A percentile compares a stretch with the other conserved stretches of the same genome.
phyloP scores from a whole-genome alignment of 2,888 invertebrate species.

The Clostera curtula region DNA sequence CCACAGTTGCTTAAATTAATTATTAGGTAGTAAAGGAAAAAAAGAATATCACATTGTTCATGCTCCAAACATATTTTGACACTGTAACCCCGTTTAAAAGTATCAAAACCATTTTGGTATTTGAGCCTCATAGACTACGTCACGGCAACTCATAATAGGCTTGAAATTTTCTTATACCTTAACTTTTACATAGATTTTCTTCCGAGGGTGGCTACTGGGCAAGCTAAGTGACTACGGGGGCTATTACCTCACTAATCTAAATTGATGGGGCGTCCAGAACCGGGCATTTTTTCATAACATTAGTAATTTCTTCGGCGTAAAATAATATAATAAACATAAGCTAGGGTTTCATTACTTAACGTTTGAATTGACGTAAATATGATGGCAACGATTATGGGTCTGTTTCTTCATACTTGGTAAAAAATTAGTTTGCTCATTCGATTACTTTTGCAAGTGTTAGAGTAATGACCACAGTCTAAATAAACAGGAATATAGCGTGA shows the following conservation, averaged over 20 bases:
- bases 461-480: too few relatives aligned
- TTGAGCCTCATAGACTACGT: conserved; percentile 27
- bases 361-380: conserved; percentile 41
- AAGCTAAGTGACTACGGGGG: conserved; percentile 37
- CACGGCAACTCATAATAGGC: conserved; percentile 61
- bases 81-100: conserved; percentile 16
- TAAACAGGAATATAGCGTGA: too few relatives aligned
- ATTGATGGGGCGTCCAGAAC: conserved; percentile 71
- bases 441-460: conserved; percentile 7
- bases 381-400: conserved; percentile 36
- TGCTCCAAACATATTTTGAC: too few relatives aligned
- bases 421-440: conserved; percentile 30
- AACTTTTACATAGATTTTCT: conserved; percentile 69
- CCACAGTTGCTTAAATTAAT: too few relatives aligned
- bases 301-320: conserved; percentile 69
- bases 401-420: conserved; percentile 31
- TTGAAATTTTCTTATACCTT: conserved; percentile 68
- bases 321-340: conserved; percentile 66
- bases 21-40: too few relatives aligned
- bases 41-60: too few relatives aligned
- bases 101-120: conserved; percentile 43
- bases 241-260: conserved; percentile 70
- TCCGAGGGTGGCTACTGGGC: conserved; percentile 47
- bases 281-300: conserved; percentile 66
- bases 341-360: conserved; percentile 64